Evolutionary conservation across 2,797 vertebrate species (phyloP).

Genomic region (Acanthopagrus latus): DNA sequence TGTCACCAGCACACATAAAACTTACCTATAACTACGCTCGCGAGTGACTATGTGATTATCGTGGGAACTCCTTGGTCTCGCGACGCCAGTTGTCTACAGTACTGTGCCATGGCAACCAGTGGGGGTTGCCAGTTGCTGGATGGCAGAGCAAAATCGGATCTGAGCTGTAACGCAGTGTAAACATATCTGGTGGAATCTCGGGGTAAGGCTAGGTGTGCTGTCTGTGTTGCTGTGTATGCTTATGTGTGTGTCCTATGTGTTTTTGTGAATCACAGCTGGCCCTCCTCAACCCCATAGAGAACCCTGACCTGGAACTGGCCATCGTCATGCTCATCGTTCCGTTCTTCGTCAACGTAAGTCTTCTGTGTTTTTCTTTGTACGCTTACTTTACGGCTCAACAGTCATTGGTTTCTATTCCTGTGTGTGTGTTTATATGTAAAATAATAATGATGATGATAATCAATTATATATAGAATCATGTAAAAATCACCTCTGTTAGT

Average conservation of each 20-base stretch:
- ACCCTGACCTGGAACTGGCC: conserved; percentile 95
- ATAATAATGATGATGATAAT: no score
- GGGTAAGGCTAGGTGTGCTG: not conserved
- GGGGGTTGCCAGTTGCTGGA: no score
- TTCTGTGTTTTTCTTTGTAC: conserved; percentile 1
- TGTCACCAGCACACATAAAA: no score
- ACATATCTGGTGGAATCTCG: no score
- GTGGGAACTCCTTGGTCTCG: no score
- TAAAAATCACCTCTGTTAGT: not conserved
- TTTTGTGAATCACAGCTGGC: conserved; percentile 87
- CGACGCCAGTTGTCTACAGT: no score
- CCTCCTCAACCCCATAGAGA: conserved; percentile 92
- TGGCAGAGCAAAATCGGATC: no score
- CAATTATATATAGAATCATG: not conserved
- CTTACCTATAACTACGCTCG: no score
- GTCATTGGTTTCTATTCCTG: not conserved
- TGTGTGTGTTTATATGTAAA: not conserved
- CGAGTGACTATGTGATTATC: no score
- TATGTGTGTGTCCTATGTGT: conserved; percentile 32
- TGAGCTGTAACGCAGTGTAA: no score
- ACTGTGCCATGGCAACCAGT: no score
- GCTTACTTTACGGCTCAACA: not conserved
- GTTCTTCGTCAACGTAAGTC: conserved; percentile 99
- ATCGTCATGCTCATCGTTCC: conserved; percentile 99
- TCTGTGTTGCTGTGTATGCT: conserved; percentile 13